phyloP scores from a whole-genome alignment of 2,113 vertebrate genomes.

The Plecotus auritus region DNA sequence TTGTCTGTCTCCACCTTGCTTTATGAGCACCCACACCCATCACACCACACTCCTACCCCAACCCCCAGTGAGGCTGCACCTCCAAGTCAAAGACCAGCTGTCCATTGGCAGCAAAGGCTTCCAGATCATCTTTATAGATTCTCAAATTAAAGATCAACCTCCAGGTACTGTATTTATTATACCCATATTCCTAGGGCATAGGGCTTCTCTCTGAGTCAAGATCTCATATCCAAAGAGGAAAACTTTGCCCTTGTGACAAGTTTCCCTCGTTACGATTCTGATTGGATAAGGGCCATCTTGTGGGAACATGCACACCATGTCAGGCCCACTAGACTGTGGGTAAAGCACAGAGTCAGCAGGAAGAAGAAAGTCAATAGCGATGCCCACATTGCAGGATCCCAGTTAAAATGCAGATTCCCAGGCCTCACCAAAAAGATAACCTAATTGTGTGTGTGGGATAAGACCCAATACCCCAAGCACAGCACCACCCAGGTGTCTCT shows the following conservation, averaged over 20 bases:
- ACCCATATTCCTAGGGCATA: neutral
- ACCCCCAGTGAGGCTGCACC: neutral
- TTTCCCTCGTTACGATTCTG: neutral
- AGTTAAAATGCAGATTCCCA: neutral
- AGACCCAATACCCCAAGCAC: neutral
- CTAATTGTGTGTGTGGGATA: neutral
- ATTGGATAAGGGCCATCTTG: neutral
- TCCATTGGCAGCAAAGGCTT: neutral
- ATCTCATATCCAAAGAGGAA: neutral
- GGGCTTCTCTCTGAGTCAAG: neutral
- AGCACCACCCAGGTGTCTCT: neutral
- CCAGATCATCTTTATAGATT: neutral
- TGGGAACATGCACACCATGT: accelerated
- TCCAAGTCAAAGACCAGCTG: neutral
- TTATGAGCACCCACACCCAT: neutral
- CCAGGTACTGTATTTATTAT: neutral
- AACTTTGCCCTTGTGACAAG: neutral
- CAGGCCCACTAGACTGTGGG: neutral
- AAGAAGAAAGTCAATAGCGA: neutral
- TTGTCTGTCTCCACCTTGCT: neutral
- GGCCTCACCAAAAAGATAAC: neutral
- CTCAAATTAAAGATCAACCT: neutral
- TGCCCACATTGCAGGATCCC: neutral
- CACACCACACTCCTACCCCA: too few species aligned
- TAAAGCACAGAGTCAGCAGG: neutral